Base-by-base conservation (phyloP, 2,888 invertebrate species). In the Oligia latruncula region DNA sequence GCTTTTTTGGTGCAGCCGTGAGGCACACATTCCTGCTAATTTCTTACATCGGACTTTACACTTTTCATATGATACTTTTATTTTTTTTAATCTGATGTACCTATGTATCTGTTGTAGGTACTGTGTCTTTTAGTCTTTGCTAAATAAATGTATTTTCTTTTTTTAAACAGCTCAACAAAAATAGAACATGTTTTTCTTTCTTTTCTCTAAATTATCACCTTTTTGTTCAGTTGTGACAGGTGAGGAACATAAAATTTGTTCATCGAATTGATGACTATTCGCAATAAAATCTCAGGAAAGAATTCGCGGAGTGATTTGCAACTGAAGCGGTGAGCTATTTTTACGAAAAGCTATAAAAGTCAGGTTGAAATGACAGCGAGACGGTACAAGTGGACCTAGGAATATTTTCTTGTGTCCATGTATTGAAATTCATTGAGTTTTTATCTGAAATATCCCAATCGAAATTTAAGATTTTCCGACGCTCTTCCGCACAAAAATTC, bases 241-340 rank as follows among this genome's bases (percentile, higher is more conserved):
- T 85, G 49, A 64, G 60, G 0, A 23, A 49, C 55, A 86, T 86
- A 60, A 65, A 71, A 84, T 71, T 83, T 83, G 65, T 62, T 64
- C n/a, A 87, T 73, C 74, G 49, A 84, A 87, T 76, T 73, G 76
- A 84, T 87, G 76, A 64, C 64, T 40, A 79, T 74, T 29, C 11
- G 74, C 71, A 62, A 83, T 87, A 87, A 84, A 83, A 86, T 49
- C 67, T 72, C 55, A 35, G 15, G 58, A 52, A 84, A 81, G 74
- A 74, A 86, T 86, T 74, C 58, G 64, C 13, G 9, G 60, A 81
- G 81, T 87, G 81, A 87, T 86, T 86, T 87, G 88, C 81, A 66
- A 72, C 78, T 40, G 40, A 68, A 71, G 65, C 65, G 49, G 66
- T 77, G 85, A 77, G 81, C 76, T 70, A 81, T 87, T 78, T 78